A percentile compares a stretch with the other conserved stretches of the same genome.
Evolutionary conservation across 2,113 vertebrate species (phyloP).

Genomic region (Dipodomys spectabilis): DNA sequence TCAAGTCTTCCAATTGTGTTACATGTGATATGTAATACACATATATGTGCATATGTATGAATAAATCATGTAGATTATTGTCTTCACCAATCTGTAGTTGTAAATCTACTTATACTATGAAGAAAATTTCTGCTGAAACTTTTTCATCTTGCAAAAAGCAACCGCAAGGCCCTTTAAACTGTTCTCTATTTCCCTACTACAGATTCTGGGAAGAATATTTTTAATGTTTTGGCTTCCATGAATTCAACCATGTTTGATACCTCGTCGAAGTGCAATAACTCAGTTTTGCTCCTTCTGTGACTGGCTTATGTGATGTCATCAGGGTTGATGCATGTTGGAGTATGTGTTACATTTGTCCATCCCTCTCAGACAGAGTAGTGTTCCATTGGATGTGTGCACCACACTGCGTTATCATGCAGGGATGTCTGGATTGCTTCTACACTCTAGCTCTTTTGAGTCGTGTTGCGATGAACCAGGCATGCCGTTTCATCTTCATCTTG

Average conservation of each 20-base stretch:
- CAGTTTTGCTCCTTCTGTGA: not conserved
- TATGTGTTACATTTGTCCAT: not conserved
- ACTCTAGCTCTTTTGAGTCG: not conserved
- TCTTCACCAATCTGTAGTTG: not conserved
- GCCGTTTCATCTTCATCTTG: not conserved
- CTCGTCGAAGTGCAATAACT: not conserved
- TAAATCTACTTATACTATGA: not conserved
- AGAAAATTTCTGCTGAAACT: not conserved
- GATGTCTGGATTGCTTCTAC: not conserved
- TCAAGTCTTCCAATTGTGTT: not conserved
- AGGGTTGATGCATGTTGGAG: not conserved
- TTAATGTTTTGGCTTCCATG: not conserved
- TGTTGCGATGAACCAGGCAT: not conserved
- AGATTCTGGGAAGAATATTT: too few species aligned
- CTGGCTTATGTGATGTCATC: not conserved
- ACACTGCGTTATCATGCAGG: not conserved
- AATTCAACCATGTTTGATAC: not conserved
- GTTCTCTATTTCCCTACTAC: not conserved
- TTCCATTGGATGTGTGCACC: fast-evolving
- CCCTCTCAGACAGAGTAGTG: not conserved
- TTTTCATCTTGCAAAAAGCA: not conserved
- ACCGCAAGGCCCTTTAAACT: not conserved
- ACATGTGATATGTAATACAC: not conserved
- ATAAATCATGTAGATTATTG: not conserved
- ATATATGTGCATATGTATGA: not conserved